These are phyloP conservation scores for Lasiurus cinereus DNA, from an alignment of 2,113 vertebrate species.

Conservation along the genomic window DNA sequence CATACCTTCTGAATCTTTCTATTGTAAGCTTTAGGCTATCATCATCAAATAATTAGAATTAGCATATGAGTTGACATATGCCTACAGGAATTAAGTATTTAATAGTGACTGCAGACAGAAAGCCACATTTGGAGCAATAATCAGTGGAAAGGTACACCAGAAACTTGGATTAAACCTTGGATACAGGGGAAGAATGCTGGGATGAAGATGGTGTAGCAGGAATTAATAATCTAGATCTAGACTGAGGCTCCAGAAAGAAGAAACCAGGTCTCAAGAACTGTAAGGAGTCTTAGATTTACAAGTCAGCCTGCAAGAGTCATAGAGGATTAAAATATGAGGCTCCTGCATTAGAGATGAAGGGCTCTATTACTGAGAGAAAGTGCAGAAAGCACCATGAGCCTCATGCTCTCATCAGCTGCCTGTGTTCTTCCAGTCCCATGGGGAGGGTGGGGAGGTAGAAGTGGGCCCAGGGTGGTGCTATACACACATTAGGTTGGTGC, in stretches of 20 bases:
- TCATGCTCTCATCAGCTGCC: neutral
- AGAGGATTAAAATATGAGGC: neutral
- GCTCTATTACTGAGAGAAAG: neutral
- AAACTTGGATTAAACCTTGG: neutral
- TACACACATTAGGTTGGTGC: neutral
- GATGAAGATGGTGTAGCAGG: neutral
- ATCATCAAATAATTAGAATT: neutral
- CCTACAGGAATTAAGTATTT: neutral
- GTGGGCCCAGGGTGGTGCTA: neutral
- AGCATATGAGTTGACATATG: neutral
- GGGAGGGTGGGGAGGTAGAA: rapidly evolving
- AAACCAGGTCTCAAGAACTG: neutral
- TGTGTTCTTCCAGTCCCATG: neutral
- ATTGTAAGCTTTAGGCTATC: neutral
- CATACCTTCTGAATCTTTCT: slow-evolving; percentile 3
- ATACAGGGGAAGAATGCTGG: neutral
- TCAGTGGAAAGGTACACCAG: neutral
- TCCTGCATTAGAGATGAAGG: neutral
- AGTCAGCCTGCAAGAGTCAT: neutral
- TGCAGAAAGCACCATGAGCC: neutral
- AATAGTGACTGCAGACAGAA: neutral
- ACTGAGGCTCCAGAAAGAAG: neutral
- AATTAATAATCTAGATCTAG: neutral
- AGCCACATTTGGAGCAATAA: neutral
- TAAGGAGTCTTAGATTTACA: neutral